Conservation (phyloP, 2,797 vertebrate species). For the Nyctibius grandis region DNA sequence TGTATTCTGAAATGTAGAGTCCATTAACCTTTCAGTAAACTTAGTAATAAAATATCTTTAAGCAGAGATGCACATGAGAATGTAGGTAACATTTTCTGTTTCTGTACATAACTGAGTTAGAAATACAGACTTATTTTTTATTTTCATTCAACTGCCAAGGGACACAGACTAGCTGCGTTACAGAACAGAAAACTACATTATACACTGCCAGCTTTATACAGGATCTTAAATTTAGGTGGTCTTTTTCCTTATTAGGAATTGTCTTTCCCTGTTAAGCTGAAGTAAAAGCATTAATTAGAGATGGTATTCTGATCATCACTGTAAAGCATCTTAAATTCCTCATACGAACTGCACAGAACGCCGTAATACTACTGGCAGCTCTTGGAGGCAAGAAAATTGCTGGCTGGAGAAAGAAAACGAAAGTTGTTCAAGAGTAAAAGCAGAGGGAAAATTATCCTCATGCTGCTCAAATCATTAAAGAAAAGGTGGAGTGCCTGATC, state of each 20-base stretch:
- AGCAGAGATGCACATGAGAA: background rate
- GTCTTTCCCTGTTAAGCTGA: background rate
- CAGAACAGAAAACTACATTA: background rate
- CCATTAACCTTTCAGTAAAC: background rate
- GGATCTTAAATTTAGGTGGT: background rate
- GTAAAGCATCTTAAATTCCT: background rate
- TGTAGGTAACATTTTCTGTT: background rate
- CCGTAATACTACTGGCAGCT: background rate
- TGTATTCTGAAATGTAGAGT: background rate
- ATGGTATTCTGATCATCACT: background rate
- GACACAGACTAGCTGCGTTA: background rate
- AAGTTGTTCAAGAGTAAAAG: background rate
- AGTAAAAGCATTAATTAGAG: background rate
- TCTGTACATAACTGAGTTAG: background rate
- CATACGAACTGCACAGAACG: background rate
- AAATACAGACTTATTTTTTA: background rate
- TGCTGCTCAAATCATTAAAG: background rate
- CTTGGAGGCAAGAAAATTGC: background rate
- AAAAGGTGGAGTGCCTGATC: background rate
- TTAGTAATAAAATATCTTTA: background rate
- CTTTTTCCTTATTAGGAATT: background rate
- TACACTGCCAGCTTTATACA: background rate
- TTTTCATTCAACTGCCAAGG: background rate
- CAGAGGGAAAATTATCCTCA: background rate
- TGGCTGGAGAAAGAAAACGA: background rate